A percentile compares a stretch with the other conserved stretches of the same genome.
Evolutionary conservation across 2,113 vertebrate genomes (phyloP).

Genomic region (Henicopernis longicauda): DNA sequence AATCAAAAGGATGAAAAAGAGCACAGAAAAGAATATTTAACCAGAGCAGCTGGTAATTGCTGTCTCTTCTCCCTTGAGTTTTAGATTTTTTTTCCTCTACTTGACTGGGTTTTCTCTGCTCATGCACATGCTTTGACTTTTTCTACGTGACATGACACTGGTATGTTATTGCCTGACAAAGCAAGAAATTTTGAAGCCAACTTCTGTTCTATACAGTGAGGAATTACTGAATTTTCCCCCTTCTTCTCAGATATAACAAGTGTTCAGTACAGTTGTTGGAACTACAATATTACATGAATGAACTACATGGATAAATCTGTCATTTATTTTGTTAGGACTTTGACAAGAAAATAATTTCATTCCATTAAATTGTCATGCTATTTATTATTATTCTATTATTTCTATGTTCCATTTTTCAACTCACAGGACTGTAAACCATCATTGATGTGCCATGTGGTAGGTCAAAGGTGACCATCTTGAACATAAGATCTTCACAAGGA

Average conservation of each 20-base stretch:
- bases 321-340: neutral
- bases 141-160: neutral
- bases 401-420: neutral
- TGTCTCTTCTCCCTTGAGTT: neutral
- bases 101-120: neutral
- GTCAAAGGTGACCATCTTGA: slow-evolving; percentile 3
- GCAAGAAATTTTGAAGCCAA: neutral
- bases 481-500: neutral
- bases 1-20: neutral
- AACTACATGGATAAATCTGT: neutral
- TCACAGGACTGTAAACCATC: neutral
- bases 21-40: neutral
- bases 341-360: neutral
- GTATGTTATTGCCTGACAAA: neutral
- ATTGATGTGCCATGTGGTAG: neutral
- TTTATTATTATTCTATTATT: neutral
- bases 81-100: neutral
- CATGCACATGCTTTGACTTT: neutral
- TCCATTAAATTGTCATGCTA: neutral
- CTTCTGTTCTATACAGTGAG: neutral
- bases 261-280: neutral
- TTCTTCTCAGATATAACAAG: neutral
- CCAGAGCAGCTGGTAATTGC: neutral
- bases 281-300: neutral
- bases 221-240: neutral